These are phyloP conservation scores for Gymnoscelis rufifasciata DNA, from an alignment of 2,888 invertebrate genomes.

Conservation along the genomic window DNA sequence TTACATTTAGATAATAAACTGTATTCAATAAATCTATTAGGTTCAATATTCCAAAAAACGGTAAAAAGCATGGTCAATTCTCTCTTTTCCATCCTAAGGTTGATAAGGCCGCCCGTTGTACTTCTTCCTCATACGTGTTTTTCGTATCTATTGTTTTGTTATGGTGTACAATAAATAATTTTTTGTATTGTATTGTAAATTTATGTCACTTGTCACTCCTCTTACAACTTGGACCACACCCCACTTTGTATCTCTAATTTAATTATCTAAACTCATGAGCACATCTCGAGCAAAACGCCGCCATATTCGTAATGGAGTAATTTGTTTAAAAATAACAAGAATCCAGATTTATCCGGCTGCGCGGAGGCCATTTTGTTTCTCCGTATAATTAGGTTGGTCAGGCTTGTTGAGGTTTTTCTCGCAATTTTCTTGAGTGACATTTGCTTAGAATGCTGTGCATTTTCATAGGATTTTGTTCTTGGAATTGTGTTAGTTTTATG, in stretches of 20 bases:
- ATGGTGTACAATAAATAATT: too few relatives aligned
- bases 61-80: too few relatives aligned
- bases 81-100: too few relatives aligned
- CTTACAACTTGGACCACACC: slow-evolving; percentile 13
- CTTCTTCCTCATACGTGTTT: too few relatives aligned
- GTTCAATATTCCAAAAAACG: too few relatives aligned
- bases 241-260: slow-evolving; percentile 33
- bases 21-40: too few relatives aligned
- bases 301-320: slow-evolving; percentile 29
- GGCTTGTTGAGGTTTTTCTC: neutral
- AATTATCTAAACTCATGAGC: slow-evolving; percentile 40
- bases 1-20: too few relatives aligned
- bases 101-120: too few relatives aligned
- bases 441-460: neutral
- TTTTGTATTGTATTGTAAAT: too few relatives aligned
- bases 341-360: slow-evolving; percentile 12
- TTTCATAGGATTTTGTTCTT: neutral
- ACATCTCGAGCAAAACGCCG: slow-evolving; percentile 29
- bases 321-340: slow-evolving; percentile 30
- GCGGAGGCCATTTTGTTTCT: neutral
- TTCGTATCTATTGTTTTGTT: too few relatives aligned
- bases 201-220: too few relatives aligned
- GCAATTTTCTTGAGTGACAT: neutral
- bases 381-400: slow-evolving; percentile 5
- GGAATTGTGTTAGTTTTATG: too few relatives aligned